phyloP scores from a whole-genome alignment of 2,113 vertebrate genomes.

The Takifugu flavidus region DNA sequence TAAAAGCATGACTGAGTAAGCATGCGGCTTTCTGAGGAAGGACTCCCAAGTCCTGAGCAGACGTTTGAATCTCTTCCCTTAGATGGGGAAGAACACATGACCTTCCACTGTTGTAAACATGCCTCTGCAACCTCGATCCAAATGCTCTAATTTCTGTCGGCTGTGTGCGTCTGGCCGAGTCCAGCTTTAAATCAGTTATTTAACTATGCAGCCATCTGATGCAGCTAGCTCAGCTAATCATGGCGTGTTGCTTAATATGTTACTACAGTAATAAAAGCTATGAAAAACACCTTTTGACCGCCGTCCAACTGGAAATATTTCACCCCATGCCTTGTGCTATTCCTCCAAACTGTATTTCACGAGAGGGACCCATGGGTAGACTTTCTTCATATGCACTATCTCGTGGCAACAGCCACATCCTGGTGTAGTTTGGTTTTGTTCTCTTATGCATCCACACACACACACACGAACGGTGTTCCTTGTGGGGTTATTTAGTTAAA shows the following conservation, averaged over 20 bases:
- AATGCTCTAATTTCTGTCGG: slow-evolving; percentile 39
- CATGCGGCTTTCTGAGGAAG: slow-evolving; percentile 53
- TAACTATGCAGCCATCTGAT: slow-evolving; percentile 16
- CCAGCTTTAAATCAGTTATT: slow-evolving; percentile 40
- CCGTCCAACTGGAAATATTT: slow-evolving; percentile 40
- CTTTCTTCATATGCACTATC: slow-evolving; percentile 49
- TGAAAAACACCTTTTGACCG: slow-evolving; percentile 54
- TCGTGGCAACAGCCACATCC: slow-evolving; percentile 51
- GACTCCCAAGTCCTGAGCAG: slow-evolving; percentile 38
- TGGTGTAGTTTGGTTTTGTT: too few species aligned
- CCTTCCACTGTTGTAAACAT: slow-evolving; percentile 37
- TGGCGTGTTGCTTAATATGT: slow-evolving; percentile 40
- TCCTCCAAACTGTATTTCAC: slow-evolving; percentile 49
- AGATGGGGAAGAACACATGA: slow-evolving; percentile 26
- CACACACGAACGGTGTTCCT: too few species aligned
- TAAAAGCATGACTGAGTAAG: slow-evolving; percentile 67
- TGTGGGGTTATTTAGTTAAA: too few species aligned
- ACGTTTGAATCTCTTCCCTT: slow-evolving; percentile 19
- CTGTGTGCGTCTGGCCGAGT: slow-evolving; percentile 9
- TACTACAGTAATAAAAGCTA: slow-evolving; percentile 25
- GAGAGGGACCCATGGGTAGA: slow-evolving; percentile 39
- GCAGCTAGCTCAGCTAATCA: slow-evolving; percentile 37
- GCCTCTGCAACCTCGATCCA: slow-evolving; percentile 45
- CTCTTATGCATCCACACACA: too few species aligned
- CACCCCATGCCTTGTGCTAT: slow-evolving; percentile 15